Conservation (phyloP, 2,113 vertebrate genomes). For the Crotalus tigris region DNA sequence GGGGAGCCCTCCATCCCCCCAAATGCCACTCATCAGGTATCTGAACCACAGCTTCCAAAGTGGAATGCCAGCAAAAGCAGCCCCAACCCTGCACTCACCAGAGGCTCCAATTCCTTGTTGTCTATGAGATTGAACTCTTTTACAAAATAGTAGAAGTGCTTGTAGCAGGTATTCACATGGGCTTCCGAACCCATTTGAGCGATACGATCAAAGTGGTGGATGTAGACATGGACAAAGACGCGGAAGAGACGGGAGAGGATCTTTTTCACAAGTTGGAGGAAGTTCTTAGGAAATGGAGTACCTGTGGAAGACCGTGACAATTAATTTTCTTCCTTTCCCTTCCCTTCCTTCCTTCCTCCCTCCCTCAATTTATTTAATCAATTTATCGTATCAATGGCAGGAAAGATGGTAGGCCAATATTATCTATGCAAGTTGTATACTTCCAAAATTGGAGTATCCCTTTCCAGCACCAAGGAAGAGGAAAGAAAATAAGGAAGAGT, state of each 20-base stretch:
- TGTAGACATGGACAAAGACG: constrained; percentile 97
- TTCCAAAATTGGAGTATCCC: not conserved
- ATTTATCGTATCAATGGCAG: not conserved
- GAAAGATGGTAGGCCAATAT: not conserved
- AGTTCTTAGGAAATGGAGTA: constrained; percentile 96
- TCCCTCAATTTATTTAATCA: not conserved
- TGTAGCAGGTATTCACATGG: constrained; percentile 98
- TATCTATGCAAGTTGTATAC: not conserved
- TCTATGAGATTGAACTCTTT: constrained; percentile 93
- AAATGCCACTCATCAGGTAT: not conserved
- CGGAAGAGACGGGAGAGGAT: constrained; percentile 96
- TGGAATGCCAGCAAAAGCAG: not conserved
- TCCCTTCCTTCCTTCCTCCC: too few relatives aligned
- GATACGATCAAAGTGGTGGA: constrained; percentile 96
- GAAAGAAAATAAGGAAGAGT: not conserved
- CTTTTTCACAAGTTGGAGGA: constrained; percentile 94
- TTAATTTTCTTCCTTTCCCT: not conserved
- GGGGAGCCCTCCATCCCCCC: not conserved
- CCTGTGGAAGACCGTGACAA: constrained; percentile 67
- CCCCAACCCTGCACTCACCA: constrained; percentile 78
- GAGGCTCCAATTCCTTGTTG: constrained; percentile 94
- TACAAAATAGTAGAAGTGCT: constrained; percentile 98
- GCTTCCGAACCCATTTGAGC: constrained; percentile 95
- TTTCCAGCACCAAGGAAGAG: not conserved
- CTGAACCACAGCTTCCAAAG: not conserved